A percentile compares a stretch with the other conserved stretches of the same genome.
Evolutionary conservation across 1,140 invertebrate species (phyloP).

Genomic region (Atta texana): DNA sequence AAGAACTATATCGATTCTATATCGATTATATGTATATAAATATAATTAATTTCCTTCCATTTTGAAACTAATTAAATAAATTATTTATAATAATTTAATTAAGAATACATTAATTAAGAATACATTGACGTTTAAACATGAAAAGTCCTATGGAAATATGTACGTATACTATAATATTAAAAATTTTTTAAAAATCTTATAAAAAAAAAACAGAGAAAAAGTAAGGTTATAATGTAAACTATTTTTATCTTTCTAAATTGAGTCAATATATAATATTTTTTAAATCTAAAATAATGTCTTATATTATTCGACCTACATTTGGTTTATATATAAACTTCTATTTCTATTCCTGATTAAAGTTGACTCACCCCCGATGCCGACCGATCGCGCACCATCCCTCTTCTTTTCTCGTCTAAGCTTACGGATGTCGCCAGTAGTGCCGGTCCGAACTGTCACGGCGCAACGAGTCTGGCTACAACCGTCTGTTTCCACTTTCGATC

Average conservation of each 20-base stretch:
- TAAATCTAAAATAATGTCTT: not conserved
- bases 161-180: not conserved
- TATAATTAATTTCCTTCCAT: slow-evolving; percentile 1
- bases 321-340: not conserved
- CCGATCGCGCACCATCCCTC: slow-evolving; percentile 12
- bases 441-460: slow-evolving; percentile 31
- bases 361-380: slow-evolving; percentile 43
- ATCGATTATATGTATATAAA: not conserved
- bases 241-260: not conserved
- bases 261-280: not conserved
- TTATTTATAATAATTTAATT: not conserved
- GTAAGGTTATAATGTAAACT: not conserved
- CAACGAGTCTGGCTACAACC: slow-evolving; percentile 11
- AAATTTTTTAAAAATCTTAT: not conserved
- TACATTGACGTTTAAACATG: not conserved
- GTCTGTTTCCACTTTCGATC: slow-evolving; percentile 68
- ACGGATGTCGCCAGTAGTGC: slow-evolving; percentile 72
- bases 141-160: not conserved
- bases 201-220: not conserved
- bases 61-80: not conserved
- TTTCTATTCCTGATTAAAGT: not conserved
- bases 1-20: not conserved
- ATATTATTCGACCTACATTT: not conserved
- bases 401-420: slow-evolving; percentile 37
- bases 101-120: slow-evolving; percentile 16